Evolutionary conservation across 2,113 vertebrate species (phyloP).

Genomic region (Macroglossus sobrinus): DNA sequence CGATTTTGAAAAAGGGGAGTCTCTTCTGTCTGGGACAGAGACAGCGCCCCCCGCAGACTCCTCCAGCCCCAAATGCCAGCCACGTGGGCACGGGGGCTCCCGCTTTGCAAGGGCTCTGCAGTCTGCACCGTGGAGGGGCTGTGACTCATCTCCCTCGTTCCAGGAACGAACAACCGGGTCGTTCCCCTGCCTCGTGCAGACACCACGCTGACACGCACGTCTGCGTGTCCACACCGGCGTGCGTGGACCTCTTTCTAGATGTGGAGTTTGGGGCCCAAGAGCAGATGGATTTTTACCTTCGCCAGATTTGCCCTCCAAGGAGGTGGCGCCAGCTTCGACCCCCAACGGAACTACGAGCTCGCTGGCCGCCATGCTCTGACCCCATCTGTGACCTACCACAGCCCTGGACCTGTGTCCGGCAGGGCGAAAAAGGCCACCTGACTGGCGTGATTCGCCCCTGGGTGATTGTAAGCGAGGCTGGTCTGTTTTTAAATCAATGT

Average conservation of each 20-base stretch:
- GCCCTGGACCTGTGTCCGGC: neutral
- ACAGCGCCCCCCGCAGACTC: no score
- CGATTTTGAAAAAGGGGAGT: neutral
- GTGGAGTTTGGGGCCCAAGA: neutral
- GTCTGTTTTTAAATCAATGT: neutral
- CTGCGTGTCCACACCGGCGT: fast-evolving
- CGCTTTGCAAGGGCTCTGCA: no score
- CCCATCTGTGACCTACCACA: fast-evolving
- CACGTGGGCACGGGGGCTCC: no score
- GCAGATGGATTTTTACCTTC: neutral
- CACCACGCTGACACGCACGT: fast-evolving
- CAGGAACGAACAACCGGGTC: neutral
- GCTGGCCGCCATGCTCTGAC: fast-evolving
- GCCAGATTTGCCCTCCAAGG: neutral
- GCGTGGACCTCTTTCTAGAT: fast-evolving
- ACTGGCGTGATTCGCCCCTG: no score
- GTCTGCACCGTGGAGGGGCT: fast-evolving
- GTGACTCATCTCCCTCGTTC: fast-evolving
- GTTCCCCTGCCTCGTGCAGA: neutral
- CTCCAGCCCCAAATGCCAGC: no score
- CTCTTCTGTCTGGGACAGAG: neutral
- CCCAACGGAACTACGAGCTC: fast-evolving
- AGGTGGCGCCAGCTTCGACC: neutral
- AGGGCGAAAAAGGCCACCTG: fast-evolving
- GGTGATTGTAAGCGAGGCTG: neutral